Evolutionary conservation across 2,113 vertebrate species (phyloP).

Genomic region (Chaetodon trifascialis): DNA sequence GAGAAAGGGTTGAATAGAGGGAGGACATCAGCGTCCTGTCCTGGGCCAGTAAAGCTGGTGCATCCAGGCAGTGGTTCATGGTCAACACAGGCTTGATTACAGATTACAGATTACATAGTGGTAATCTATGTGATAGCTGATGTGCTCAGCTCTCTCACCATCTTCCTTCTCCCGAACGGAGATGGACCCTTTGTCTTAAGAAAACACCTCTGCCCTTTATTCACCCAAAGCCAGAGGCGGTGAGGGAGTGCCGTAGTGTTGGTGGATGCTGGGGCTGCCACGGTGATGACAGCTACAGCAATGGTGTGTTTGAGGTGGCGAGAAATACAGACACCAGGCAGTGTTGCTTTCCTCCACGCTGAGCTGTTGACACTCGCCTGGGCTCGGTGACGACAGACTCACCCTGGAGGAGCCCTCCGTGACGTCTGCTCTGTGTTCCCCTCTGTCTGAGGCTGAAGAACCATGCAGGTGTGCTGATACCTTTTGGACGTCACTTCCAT

Average conservation of each 20-base stretch:
- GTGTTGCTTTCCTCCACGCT: not conserved
- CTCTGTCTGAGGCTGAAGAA: not conserved
- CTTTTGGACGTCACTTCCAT: constrained; percentile 43
- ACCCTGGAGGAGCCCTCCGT: constrained; percentile 14
- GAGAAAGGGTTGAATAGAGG: not conserved
- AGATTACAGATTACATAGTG: constrained; percentile 33
- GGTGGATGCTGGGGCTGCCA: constrained; percentile 43
- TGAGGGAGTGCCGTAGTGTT: constrained; percentile 1
- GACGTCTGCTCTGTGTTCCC: not conserved
- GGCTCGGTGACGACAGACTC: constrained; percentile 21
- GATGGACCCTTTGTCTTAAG: not conserved
- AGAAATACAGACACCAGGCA: constrained; percentile 7
- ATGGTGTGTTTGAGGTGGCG: constrained; percentile 20
- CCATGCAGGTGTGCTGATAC: constrained; percentile 17
- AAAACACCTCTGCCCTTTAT: not conserved
- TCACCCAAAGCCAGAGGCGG: not conserved
- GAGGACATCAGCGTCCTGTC: constrained; percentile 22
- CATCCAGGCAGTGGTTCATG: constrained; percentile 19
- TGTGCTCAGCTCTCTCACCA: not conserved
- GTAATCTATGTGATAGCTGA: constrained; percentile 16
- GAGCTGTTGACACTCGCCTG: constrained; percentile 26
- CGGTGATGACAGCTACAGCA: constrained; percentile 26
- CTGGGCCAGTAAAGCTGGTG: constrained; percentile 12
- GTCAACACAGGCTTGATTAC: not conserved
- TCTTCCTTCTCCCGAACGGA: constrained; percentile 6